Evolutionary conservation across 2,113 vertebrate species (phyloP).

Genomic region (Malaclemys terrapin): DNA sequence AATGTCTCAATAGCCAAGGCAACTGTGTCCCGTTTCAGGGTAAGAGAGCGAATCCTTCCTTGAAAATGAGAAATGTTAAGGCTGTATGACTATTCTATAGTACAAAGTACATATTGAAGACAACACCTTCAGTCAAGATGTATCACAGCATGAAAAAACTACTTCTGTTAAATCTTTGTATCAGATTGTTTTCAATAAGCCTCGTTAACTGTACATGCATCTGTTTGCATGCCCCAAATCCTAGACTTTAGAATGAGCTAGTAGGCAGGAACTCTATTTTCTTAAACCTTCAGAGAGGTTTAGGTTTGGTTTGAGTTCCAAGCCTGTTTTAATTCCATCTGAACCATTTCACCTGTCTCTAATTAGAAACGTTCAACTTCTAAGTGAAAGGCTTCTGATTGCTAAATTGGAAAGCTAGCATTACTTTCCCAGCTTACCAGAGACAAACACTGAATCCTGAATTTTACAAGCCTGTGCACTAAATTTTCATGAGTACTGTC

Average conservation of each 20-base stretch:
- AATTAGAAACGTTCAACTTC: background rate
- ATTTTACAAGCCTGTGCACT: background rate
- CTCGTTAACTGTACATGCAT: background rate
- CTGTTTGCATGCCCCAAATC: background rate
- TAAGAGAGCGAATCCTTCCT: background rate
- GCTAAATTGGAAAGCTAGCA: background rate
- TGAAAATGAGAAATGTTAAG: background rate
- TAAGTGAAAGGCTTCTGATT: background rate
- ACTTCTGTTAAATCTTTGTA: background rate
- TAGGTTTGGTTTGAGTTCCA: background rate
- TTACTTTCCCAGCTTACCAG: background rate
- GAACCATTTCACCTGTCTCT: background rate
- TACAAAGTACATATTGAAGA: background rate
- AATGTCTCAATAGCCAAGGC: background rate
- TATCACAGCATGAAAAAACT: background rate
- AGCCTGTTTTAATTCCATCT: background rate
- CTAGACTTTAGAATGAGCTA: background rate
- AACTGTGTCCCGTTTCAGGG: background rate
- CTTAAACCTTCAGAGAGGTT: background rate
- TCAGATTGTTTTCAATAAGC: background rate
- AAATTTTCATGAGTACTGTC: background rate
- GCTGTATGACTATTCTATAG: background rate
- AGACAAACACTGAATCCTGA: background rate
- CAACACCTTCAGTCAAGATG: background rate
- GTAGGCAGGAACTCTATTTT: background rate